Evolutionary conservation across 2,797 vertebrate species (phyloP), one percentile per base, ranked within the genome.

Genomic region (Myoxocephalus aenaeus): DNA sequence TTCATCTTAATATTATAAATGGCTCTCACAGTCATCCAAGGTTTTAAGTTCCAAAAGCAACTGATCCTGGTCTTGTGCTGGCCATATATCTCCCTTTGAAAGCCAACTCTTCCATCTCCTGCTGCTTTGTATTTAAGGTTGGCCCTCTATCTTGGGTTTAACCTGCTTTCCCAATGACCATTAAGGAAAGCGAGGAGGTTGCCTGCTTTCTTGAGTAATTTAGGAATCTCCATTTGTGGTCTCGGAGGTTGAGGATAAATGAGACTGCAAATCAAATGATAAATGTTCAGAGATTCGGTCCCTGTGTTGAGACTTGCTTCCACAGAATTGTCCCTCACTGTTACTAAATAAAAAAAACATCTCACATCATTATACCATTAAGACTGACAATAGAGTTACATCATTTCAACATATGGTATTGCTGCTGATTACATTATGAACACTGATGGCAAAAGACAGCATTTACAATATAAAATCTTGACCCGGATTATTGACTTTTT

Each of bases 21-120:
- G 86, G 88, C 90, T 90, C 87, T 90, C 79, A 86, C 93, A 93
- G 92, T 95, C 93, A 92, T 93, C 92, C 70, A 27, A 83, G 94
- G 93, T 96, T 95, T 96, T 93, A 94, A 89, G 91, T 96, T 96
- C 92, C 94, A 86, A 68, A 87, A 93, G 91, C 90, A 90, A 93
- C 91, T 90, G 86, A 94, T 94, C 87, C 91, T 64, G 82, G 82
- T 86, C 89, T 90, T 92, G 90, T 84, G 86, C 77, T 72, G 75
- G 72, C 85, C 82, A 86, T 94, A 90, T 93, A 92, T 94, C 90
- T 93, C 81, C 81, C 89, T 88, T 87, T 92, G 86, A 90, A 92
- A 91, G 86, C 84, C 79, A 81, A 82, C 84, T 86, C 89, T 90
- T 79, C 87, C 76, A 82, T 88, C 87, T 82, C 93, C 92, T 88